These are phyloP conservation scores for Antheraea yamamai DNA, from an alignment of 2,888 invertebrate genomes.

Conservation along the genomic window DNA sequence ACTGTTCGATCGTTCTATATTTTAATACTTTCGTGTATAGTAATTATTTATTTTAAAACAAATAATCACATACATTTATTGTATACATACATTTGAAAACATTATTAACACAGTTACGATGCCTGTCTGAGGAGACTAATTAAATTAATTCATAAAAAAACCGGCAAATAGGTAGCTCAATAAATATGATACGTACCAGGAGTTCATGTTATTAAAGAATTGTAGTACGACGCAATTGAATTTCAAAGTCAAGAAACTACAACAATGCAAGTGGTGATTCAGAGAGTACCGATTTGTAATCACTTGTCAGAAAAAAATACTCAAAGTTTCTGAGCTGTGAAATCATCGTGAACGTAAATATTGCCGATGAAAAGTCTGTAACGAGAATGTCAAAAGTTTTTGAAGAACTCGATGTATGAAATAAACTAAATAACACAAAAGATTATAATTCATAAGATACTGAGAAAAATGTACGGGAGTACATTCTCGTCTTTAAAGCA, in stretches of 20 bases:
- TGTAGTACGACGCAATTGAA: not conserved
- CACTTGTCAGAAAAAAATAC: not conserved
- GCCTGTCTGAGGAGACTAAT: too few species aligned
- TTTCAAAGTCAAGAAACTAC: not conserved
- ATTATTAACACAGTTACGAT: too few species aligned
- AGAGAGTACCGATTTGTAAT: not conserved
- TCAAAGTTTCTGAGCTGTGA: not conserved
- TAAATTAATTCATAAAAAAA: too few species aligned
- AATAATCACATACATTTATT: too few species aligned
- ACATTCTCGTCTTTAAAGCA: not conserved
- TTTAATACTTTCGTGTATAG: too few species aligned
- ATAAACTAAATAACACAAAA: not conserved
- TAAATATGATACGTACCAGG: not conserved
- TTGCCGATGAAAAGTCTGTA: not conserved
- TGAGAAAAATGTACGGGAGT: not conserved
- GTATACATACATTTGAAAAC: too few species aligned
- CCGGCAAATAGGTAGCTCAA: too few species aligned
- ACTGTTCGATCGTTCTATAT: too few species aligned
- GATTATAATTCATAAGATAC: not conserved
- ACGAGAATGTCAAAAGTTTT: not conserved
- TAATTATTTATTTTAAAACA: too few species aligned
- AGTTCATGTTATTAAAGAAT: not conserved
- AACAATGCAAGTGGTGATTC: not conserved
- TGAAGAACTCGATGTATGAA: not conserved
- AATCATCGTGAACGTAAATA: not conserved